Percentiles rank a stretch among this genome's conserved stretches.
These are phyloP conservation scores for Conus ventricosus DNA, from an alignment of 1,140 invertebrate genomes.

Conservation along the genomic window DNA sequence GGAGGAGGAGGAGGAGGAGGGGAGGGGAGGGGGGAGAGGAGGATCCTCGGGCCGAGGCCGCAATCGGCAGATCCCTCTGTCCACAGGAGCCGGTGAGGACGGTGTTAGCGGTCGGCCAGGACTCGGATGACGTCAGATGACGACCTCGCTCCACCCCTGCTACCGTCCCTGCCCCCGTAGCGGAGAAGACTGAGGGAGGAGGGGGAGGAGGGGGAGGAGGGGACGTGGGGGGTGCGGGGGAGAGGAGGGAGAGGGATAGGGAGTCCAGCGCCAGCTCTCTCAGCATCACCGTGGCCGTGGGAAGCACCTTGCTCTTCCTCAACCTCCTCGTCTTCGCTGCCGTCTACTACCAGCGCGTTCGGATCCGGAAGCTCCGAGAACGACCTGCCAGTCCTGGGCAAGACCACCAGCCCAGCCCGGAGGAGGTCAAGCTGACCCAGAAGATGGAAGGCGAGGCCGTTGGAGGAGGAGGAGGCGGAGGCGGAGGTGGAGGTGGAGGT, in stretches of 20 bases:
- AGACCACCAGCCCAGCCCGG: slow-evolving; percentile 25
- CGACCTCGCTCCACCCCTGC: background rate
- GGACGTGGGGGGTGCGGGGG: background rate
- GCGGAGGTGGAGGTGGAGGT: background rate
- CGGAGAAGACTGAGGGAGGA: background rate
- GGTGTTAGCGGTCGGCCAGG: background rate
- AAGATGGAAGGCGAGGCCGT: slow-evolving; percentile 42
- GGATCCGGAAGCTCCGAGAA: slow-evolving; percentile 70
- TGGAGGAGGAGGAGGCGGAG: background rate
- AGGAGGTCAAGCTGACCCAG: slow-evolving; percentile 41
- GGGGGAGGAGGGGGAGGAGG: background rate
- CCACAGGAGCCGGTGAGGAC: background rate
- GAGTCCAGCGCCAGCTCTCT: slow-evolving; percentile 38
- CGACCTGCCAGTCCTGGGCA: slow-evolving; percentile 15
- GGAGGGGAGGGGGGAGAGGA: background rate
- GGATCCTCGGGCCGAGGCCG: background rate
- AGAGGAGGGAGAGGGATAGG: background rate
- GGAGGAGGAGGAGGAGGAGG: background rate
- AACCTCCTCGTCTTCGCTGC: slow-evolving; percentile 95
- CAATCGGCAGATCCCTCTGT: background rate
- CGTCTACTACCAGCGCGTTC: slow-evolving; percentile 94
- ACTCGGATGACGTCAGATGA: background rate
- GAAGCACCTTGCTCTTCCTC: slow-evolving; percentile 90
- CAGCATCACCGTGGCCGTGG: slow-evolving; percentile 91
- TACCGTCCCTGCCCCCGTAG: background rate